A percentile compares a stretch with the other conserved stretches of the same genome.
Conservation (phyloP, 92 coral and sea anemone genomes). For the Zoanthus sociatus region DNA sequence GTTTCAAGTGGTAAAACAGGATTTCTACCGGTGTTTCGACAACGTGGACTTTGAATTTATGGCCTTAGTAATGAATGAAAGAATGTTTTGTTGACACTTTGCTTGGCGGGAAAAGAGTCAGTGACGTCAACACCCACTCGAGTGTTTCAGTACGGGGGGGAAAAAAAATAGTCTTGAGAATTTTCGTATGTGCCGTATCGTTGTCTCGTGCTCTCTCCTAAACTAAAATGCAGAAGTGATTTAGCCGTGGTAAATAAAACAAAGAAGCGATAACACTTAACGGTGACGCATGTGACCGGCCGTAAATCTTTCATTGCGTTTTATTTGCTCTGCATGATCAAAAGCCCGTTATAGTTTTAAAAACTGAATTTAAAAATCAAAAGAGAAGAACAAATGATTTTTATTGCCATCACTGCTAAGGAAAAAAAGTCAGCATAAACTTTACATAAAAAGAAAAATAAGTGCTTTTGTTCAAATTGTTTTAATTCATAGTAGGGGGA, state of each 20-base stretch:
- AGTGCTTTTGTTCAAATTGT: no score
- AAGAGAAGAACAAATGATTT: no score
- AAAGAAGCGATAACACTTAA: not conserved
- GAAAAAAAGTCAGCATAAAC: no score
- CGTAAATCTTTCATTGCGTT: no score
- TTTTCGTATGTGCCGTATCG: no score
- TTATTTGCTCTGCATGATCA: no score
- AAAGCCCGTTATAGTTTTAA: no score
- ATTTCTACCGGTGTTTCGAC: not conserved
- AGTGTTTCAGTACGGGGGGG: slow-evolving; percentile 2
- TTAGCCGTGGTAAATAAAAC: not conserved
- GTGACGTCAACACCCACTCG: slow-evolving; percentile 46
- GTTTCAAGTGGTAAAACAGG: not conserved
- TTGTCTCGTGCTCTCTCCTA: slow-evolving; percentile 13
- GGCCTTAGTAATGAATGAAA: slow-evolving; percentile 15
- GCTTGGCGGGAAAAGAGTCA: slow-evolving; percentile 18
- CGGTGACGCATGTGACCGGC: no score
- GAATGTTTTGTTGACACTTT: slow-evolving; percentile 32
- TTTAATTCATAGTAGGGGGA: no score
- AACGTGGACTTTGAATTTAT: slow-evolving; percentile 40
- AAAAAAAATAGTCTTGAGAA: not conserved
- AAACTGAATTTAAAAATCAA: no score
- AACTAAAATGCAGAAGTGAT: not conserved
- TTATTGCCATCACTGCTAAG: no score
- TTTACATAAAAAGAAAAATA: no score